phyloP scores from a whole-genome alignment of 2,797 vertebrate genomes.

The Denticeps clupeoides region DNA sequence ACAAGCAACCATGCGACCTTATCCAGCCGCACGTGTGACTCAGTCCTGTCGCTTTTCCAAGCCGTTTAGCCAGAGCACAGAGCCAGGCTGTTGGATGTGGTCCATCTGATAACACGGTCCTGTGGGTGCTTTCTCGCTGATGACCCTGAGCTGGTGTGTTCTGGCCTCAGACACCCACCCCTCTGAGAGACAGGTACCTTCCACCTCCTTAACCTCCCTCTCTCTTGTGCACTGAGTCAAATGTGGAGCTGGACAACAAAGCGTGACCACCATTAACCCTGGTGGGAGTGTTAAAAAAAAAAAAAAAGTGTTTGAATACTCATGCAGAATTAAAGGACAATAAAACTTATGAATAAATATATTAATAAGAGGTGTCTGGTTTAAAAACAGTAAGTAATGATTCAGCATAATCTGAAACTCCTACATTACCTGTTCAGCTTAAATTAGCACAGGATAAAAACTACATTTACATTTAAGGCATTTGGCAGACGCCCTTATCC shows the following conservation, averaged over 20 bases:
- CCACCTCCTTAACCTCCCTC: constrained; percentile 28
- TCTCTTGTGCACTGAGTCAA: constrained; percentile 24
- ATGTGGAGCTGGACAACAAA: constrained; percentile 21
- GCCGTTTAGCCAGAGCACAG: constrained; percentile 63
- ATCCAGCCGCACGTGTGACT: constrained; percentile 56
- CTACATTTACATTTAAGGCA: too few relatives aligned
- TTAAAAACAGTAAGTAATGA: too few relatives aligned
- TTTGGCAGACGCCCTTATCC: too few relatives aligned
- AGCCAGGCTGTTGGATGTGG: constrained; percentile 60
- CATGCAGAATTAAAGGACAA: too few relatives aligned
- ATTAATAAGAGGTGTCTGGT: too few relatives aligned
- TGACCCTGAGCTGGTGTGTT: constrained; percentile 50
- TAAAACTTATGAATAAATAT: too few relatives aligned
- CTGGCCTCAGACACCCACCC: constrained; percentile 48
- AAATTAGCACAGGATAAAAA: too few relatives aligned
- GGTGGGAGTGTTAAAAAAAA: too few relatives aligned
- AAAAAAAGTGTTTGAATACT: too few relatives aligned
- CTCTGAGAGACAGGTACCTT: constrained; percentile 41
- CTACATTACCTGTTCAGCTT: too few relatives aligned
- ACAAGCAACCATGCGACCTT: constrained; percentile 58
- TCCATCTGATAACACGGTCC: constrained; percentile 64
- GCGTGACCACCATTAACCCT: constrained; percentile 9
- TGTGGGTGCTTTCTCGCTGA: constrained; percentile 54
- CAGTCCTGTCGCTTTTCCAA: constrained; percentile 61
- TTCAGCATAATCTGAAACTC: too few relatives aligned